These are phyloP conservation scores for Chloroclysta siterata DNA, from an alignment of 2,888 invertebrate genomes.

Conservation along the genomic window DNA sequence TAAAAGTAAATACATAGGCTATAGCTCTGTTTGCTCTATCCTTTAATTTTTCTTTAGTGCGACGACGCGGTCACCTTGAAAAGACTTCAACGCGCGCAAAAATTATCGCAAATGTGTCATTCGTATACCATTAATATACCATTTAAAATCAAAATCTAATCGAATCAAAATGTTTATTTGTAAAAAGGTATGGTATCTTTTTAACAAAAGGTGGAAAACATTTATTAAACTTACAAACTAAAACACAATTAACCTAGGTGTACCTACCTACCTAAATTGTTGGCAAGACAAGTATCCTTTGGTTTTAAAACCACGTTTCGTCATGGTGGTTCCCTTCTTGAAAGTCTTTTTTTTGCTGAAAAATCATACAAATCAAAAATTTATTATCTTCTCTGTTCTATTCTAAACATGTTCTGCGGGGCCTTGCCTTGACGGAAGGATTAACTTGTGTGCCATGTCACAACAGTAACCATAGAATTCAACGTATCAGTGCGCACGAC, in stretches of 20 bases:
- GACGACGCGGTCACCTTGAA: constrained; percentile 23
- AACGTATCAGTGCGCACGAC: constrained; percentile 25
- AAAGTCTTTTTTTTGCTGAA: background rate
- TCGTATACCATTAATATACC: too few species aligned
- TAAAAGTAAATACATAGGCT: too few species aligned
- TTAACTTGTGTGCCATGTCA: constrained; percentile 13
- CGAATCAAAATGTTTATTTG: too few species aligned
- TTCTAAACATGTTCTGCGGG: background rate
- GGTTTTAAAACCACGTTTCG: background rate
- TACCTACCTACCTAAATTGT: background rate
- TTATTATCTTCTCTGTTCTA: background rate
- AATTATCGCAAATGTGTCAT: constrained; percentile 4
- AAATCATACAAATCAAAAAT: background rate
- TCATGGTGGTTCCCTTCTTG: background rate
- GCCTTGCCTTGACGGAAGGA: constrained; percentile 4
- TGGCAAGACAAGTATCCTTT: background rate
- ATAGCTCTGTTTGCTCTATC: background rate
- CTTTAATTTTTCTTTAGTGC: background rate
- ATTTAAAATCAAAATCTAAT: too few species aligned
- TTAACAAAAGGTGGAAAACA: too few species aligned
- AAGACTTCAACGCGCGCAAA: constrained; percentile 33
- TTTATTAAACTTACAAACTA: too few species aligned
- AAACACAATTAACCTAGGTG: too few species aligned
- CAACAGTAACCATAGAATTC: constrained; percentile 11
- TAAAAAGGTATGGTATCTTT: too few species aligned